A percentile compares a stretch with the other conserved stretches of the same genome.
Evolutionary conservation across 2,113 vertebrate species (phyloP).

Genomic region (Sterrhoptilus dennistouni): DNA sequence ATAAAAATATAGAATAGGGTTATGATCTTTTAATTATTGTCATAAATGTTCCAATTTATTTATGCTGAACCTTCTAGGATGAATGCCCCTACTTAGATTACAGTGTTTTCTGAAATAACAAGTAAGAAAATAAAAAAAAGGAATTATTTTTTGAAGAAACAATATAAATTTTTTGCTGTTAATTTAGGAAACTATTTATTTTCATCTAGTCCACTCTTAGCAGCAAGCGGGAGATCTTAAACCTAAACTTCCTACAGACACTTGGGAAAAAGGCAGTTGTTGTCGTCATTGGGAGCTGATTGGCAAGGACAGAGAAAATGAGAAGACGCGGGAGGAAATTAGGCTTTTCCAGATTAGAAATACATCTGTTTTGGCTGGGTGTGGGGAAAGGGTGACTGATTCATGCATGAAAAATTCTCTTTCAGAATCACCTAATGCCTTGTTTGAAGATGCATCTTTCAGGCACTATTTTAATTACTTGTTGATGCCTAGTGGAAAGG

Average conservation of each 20-base stretch:
- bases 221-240: background rate
- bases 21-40: background rate
- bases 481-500: background rate
- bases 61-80: background rate
- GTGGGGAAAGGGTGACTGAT: background rate
- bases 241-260: background rate
- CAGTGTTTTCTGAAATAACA: background rate
- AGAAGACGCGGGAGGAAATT: background rate
- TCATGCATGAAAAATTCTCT: background rate
- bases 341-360: background rate
- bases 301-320: background rate
- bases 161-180: background rate
- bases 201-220: background rate
- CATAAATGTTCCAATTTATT: background rate
- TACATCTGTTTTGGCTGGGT: background rate
- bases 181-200: background rate
- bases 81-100: background rate
- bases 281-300: background rate
- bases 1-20: background rate
- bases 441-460: background rate
- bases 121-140: background rate
- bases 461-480: background rate
- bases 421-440: background rate
- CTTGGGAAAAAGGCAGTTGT: background rate
- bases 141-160: fast-evolving